These are phyloP conservation scores for Anadara kagoshimensis DNA, from an alignment of 1,140 invertebrate genomes.

Conservation along the genomic window DNA sequence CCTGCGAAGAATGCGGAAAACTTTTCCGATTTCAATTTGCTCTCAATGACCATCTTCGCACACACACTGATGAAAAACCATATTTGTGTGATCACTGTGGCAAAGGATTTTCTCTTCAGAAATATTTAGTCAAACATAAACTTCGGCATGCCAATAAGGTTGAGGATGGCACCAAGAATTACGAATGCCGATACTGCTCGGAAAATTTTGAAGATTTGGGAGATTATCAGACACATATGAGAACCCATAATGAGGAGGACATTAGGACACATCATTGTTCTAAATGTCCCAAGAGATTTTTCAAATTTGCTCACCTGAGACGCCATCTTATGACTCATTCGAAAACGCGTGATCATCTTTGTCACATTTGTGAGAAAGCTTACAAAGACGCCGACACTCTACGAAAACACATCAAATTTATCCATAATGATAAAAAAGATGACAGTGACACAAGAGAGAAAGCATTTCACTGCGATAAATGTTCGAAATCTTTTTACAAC, in stretches of 20 bases:
- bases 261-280: constrained; percentile 35
- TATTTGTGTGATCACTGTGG: constrained; percentile 73
- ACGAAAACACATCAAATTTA: constrained; percentile 29
- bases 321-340: constrained; percentile 38
- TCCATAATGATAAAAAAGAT: constrained; percentile 10
- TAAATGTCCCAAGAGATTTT: constrained; percentile 40
- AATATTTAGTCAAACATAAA: constrained; percentile 33
- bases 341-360: constrained; percentile 20
- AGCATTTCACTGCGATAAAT: constrained; percentile 70
- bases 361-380: constrained; percentile 19
- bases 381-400: constrained; percentile 36
- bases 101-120: constrained; percentile 37
- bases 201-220: constrained; percentile 88
- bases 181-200: constrained; percentile 65
- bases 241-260: constrained; percentile 32
- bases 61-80: constrained; percentile 69
- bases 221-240: constrained; percentile 39
- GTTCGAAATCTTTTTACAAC: constrained; percentile 58
- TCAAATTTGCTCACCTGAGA: constrained; percentile 38
- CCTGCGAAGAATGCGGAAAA: constrained; percentile 35
- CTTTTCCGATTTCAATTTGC: constrained; percentile 35
- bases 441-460: constrained; percentile 41
- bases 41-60: constrained; percentile 60
- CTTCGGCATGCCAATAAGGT: constrained; percentile 24
- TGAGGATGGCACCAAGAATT: constrained; percentile 69